Evolutionary conservation across 2,797 vertebrate species (phyloP), one percentile per base, ranked within the genome.

Genomic region (Dromococcyx pavoninus): DNA sequence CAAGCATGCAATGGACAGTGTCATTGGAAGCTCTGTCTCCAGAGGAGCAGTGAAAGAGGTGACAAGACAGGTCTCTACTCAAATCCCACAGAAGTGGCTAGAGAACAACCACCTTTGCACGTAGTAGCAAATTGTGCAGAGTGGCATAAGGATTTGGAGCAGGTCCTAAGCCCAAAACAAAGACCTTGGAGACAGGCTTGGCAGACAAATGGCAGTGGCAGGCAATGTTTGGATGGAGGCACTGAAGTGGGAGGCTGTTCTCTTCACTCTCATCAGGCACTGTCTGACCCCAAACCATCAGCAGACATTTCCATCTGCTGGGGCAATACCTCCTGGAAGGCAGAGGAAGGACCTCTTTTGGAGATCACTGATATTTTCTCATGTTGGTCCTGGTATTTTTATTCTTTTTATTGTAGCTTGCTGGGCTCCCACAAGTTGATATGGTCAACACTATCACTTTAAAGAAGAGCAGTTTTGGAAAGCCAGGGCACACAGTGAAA

Each of bases 1-100:
- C 78, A 54, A 46, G 18, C 16, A 65, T 2, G n/a, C 17, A 37
- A 10, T 1, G 2, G 16, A 14, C 13, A 7, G 1, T 1, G 9
- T 8, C 51, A 90, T 51, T 48, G 27, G 62, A 91, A 92, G 58
- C 17, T 39, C 17, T 54, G 33, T 17, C 30, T 91, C 28, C 44
- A 58, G 2, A 84, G n/a, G 21, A 61, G 17, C 78, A 15, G 4
- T 21, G 4, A 48, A 89, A 64, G n/a, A 56, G 25, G 17, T 5
- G 17, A 8, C 32, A 76, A 33, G 15, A 50, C 41, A 61, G 48
- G 41, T 67, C 5, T 48, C 48, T 24, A 77, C 48, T 39, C 23
- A 75, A 77, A 32, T 54, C 25, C 25, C 21, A 39, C 16, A 69
- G 54, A 83, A 60, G 4, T 32, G 33, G 9, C 33, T 12, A 41